A percentile compares a stretch with the other conserved stretches of the same genome.
These are phyloP conservation scores for Bombus ignitus DNA, from an alignment of 1,140 invertebrate species.

Conservation along the genomic window DNA sequence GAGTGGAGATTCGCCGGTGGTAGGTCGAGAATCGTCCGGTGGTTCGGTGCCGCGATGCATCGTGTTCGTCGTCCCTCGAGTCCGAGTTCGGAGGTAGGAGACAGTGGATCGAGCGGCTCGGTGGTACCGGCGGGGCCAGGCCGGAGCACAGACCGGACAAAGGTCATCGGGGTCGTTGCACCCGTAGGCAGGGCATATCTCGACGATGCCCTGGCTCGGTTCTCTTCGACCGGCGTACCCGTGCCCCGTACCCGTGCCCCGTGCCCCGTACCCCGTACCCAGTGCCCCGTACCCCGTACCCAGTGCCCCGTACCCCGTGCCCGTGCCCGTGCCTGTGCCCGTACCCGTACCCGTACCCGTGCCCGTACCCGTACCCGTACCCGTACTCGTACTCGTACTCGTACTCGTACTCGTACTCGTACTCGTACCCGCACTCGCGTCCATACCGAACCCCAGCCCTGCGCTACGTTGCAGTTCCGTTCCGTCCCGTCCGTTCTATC, in stretches of 20 bases:
- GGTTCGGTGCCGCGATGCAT: slow-evolving; percentile 23
- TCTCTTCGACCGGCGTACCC: slow-evolving; percentile 2
- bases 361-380: background rate
- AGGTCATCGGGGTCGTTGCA: slow-evolving; percentile 82
- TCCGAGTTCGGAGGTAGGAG: slow-evolving; percentile 53
- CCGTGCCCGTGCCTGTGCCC: background rate
- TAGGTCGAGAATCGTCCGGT: slow-evolving; percentile 32
- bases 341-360: too few relatives aligned
- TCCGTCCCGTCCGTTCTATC: background rate
- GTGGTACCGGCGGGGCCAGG: slow-evolving; percentile 70
- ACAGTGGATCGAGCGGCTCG: slow-evolving; percentile 60
- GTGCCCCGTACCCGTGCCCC: slow-evolving; percentile 9
- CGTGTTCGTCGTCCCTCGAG: slow-evolving; percentile 38
- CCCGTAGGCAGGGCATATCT: slow-evolving; percentile 80
- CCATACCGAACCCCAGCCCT: background rate
- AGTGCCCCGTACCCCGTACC: background rate
- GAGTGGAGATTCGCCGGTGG: slow-evolving; percentile 16
- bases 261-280: background rate
- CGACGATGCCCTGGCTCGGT: slow-evolving; percentile 71
- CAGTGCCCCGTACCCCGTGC: background rate
- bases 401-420: background rate
- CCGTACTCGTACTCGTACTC: background rate
- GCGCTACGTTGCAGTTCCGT: background rate
- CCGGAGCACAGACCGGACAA: slow-evolving; percentile 79
- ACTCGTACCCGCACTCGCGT: background rate